Conservation (phyloP, 2,113 vertebrate genomes). For the Tetrax tetrax region DNA sequence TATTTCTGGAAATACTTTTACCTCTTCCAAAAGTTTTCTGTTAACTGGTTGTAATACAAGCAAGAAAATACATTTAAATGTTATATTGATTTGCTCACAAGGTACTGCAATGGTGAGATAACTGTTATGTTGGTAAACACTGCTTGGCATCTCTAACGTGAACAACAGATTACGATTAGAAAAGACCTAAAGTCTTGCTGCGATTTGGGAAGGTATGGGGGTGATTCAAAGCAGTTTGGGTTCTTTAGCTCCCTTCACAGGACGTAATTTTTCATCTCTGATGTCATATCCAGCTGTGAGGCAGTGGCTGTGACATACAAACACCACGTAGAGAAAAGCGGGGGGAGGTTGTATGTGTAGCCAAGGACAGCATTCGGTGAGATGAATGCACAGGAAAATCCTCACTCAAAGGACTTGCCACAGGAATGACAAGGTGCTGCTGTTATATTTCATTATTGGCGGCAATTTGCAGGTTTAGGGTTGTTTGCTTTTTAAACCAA, state of each 20-base stretch:
- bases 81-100: constrained; percentile 24
- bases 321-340: background rate
- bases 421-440: background rate
- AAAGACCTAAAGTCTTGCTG: background rate
- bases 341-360: background rate
- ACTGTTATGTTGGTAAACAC: background rate
- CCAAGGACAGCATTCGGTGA: background rate
- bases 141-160: background rate
- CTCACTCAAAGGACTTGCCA: background rate
- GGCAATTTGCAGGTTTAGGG: background rate
- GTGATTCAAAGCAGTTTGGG: background rate
- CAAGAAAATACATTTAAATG: constrained; percentile 15
- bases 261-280: background rate
- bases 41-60: background rate
- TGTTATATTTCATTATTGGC: background rate
- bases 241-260: background rate
- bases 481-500: background rate
- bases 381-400: background rate
- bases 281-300: background rate
- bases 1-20: background rate
- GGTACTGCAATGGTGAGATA: background rate
- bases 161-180: background rate
- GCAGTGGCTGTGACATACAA: background rate
- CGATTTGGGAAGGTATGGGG: background rate
- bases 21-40: background rate